phyloP scores from a whole-genome alignment of 1,140 invertebrate genomes.

The Hycleus cichorii region DNA sequence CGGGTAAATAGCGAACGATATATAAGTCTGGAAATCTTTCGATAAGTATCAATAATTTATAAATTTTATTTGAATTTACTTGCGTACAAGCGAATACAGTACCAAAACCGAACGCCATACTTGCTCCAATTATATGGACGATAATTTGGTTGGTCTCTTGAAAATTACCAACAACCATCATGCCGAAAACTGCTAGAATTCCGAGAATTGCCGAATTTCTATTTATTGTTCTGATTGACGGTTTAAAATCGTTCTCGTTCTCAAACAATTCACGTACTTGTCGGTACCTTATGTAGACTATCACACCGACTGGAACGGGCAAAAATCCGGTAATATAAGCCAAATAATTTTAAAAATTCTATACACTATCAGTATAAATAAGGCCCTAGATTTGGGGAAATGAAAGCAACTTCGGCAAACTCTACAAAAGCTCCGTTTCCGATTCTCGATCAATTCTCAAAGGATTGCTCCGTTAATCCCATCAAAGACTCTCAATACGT shows the following conservation, averaged over 20 bases:
- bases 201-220: conserved; percentile 30
- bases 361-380: no score
- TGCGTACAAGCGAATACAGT: conserved; percentile 51
- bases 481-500: no score
- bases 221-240: background rate
- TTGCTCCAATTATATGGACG: conserved; percentile 58
- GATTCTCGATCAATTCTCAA: no score
- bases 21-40: conserved; percentile 45
- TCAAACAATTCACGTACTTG: conserved; percentile 12
- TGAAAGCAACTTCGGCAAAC: no score
- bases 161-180: conserved; percentile 62
- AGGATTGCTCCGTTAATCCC: no score
- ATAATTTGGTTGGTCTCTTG: conserved; percentile 59
- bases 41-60: background rate
- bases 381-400: no score
- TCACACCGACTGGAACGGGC: conserved; percentile 3
- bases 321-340: no score
- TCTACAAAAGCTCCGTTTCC: no score
- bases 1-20: conserved; percentile 56
- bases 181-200: conserved; percentile 49
- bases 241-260: conserved; percentile 37
- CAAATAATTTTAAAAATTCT: no score
- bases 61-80: conserved; percentile 34
- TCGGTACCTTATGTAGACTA: conserved; percentile 10
- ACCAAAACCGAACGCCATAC: conserved; percentile 54